phyloP scores from a whole-genome alignment of 2,888 invertebrate genomes.

The Drepanosiphum platanoidis region DNA sequence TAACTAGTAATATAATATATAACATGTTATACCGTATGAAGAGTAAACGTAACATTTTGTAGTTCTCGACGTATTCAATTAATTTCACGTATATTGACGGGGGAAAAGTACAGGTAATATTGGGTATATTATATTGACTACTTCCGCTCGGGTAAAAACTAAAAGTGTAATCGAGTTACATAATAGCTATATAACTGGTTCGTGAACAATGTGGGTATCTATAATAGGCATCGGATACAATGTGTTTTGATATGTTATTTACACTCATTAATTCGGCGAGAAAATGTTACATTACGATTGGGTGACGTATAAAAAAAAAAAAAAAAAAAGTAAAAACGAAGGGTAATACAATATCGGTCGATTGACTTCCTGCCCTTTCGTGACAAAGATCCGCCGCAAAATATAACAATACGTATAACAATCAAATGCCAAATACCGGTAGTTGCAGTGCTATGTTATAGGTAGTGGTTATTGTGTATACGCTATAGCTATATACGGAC shows the following conservation, averaged over 20 bases:
- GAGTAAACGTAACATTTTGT: too few species aligned
- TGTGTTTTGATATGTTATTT: not conserved
- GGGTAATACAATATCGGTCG: slow-evolving; percentile 1
- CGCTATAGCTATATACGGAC: not conserved
- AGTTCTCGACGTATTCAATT: too few species aligned
- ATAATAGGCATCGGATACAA: not conserved
- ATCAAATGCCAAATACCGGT: not conserved
- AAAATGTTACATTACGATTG: not conserved
- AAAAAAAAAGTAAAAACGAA: not conserved
- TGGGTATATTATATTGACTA: too few species aligned
- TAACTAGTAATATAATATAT: too few species aligned
- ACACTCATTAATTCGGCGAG: not conserved
- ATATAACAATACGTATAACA: not conserved
- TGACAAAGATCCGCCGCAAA: slow-evolving; percentile 26
- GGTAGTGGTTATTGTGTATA: not conserved
- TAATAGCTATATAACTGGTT: not conserved
- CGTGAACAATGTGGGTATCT: not conserved
- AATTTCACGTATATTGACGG: too few species aligned
- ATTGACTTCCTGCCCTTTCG: slow-evolving; percentile 54
- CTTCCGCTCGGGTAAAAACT: not conserved
- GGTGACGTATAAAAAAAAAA: not conserved
- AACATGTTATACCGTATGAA: too few species aligned
- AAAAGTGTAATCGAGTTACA: slow-evolving; percentile 1
- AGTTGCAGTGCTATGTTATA: not conserved
- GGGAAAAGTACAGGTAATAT: too few species aligned